Evolutionary conservation across 2,888 invertebrate species (phyloP).

Genomic region (Drosophila pseudotalamancana): DNA sequence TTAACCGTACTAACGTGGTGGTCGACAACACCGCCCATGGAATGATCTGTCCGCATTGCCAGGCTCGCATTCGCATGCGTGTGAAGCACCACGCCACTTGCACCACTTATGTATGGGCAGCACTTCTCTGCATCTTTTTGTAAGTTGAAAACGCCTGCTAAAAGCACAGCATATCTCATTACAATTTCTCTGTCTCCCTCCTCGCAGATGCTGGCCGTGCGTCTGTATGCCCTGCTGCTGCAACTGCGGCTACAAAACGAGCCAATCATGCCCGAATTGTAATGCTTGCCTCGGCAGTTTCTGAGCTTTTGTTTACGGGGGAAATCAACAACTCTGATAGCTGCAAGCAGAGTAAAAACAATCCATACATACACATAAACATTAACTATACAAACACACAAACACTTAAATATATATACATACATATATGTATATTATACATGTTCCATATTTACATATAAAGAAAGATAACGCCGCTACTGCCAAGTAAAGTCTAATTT

Average conservation of each 20-base stretch:
- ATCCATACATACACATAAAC: neutral
- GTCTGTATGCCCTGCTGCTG: constrained; percentile 60
- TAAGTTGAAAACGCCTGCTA: constrained; percentile 25
- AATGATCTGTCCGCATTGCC: constrained; percentile 52
- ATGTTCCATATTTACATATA: neutral
- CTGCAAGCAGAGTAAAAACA: neutral
- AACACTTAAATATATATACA: neutral
- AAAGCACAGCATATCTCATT: neutral
- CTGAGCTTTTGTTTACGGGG: no score
- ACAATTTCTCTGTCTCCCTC: neutral
- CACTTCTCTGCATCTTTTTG: constrained; percentile 47
- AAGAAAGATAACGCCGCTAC: neutral
- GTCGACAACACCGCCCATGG: constrained; percentile 24
- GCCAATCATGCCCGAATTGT: constrained; percentile 62
- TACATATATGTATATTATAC: neutral
- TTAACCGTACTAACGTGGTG: constrained; percentile 19
- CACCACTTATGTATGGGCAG: constrained; percentile 39
- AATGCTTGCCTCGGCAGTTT: constrained; percentile 49
- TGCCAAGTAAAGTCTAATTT: no score
- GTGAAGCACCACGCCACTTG: constrained; percentile 54
- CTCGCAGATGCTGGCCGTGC: constrained; percentile 58
- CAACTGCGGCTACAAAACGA: constrained; percentile 53
- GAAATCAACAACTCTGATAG: neutral
- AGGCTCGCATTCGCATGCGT: constrained; percentile 23
- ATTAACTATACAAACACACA: neutral